phyloP scores from a whole-genome alignment of 2,113 vertebrate genomes.

The Chaenogobius annularis region DNA sequence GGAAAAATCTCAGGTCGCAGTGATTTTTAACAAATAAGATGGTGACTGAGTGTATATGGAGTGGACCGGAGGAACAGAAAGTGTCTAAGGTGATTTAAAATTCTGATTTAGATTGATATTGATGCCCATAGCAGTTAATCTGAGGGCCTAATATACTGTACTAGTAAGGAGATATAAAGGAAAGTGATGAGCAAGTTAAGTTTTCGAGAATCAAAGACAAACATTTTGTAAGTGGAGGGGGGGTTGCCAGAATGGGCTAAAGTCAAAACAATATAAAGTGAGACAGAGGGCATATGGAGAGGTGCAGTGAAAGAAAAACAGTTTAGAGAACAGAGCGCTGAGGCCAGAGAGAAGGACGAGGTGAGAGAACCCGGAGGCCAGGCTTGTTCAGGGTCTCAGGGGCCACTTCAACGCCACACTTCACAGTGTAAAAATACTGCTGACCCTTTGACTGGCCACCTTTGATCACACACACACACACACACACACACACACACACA shows the following conservation, averaged over 20 bases:
- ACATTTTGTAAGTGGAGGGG: not conserved
- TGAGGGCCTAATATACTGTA: not conserved
- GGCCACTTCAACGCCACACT: slow-evolving; percentile 62
- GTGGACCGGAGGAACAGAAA: not conserved
- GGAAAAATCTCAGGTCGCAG: not conserved
- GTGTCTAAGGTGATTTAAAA: not conserved
- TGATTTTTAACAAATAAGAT: not conserved
- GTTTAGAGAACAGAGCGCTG: not conserved
- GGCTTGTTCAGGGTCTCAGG: slow-evolving; percentile 63
- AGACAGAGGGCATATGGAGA: slow-evolving; percentile 16
- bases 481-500: slow-evolving; percentile 4
- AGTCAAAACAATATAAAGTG: slow-evolving; percentile 45
- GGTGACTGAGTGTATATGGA: not conserved
- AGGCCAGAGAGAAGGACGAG: slow-evolving; percentile 14
- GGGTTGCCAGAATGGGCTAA: slow-evolving; percentile 11
- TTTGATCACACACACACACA: slow-evolving; percentile 45
- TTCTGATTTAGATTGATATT: not conserved
- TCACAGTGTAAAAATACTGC: slow-evolving; percentile 69
- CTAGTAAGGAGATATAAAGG: not conserved
- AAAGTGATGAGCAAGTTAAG: slow-evolving; percentile 18
- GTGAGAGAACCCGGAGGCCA: slow-evolving; percentile 53
- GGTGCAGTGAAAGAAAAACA: slow-evolving; percentile 15
- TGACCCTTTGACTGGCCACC: slow-evolving; percentile 49
- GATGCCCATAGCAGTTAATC: not conserved
- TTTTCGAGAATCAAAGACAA: slow-evolving; percentile 11